These are phyloP conservation scores for Autographa gamma DNA, from an alignment of 2,888 invertebrate genomes.

Conservation along the genomic window DNA sequence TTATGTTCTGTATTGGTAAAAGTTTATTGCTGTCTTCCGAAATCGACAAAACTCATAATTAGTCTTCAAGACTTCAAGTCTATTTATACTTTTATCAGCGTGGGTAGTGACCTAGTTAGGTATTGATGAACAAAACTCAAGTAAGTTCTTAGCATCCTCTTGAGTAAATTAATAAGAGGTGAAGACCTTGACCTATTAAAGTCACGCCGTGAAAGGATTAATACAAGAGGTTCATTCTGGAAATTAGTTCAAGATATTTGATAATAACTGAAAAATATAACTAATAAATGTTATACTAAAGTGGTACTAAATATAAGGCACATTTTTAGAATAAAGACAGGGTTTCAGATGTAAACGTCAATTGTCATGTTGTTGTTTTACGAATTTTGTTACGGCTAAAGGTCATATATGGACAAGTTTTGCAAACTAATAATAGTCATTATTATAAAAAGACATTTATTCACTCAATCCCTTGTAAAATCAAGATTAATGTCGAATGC, in stretches of 20 bases:
- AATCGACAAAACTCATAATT: neutral
- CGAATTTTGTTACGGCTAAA: neutral
- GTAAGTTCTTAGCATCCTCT: no score
- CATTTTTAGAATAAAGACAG: no score
- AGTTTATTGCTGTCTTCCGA: neutral
- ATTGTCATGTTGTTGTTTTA: no score
- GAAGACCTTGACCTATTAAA: neutral
- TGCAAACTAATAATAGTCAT: neutral
- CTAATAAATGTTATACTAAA: no score
- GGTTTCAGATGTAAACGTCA: no score
- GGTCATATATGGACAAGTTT: neutral
- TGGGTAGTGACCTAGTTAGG: neutral
- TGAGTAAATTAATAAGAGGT: no score
- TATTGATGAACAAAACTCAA: neutral
- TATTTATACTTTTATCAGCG: neutral
- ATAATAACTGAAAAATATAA: no score
- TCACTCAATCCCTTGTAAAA: conserved; percentile 43
- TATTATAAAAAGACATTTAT: neutral
- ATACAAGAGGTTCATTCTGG: no score
- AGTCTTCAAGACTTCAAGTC: neutral
- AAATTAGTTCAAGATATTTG: no score
- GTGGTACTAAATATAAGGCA: no score
- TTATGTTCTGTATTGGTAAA: neutral
- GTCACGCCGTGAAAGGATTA: neutral
- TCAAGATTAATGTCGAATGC: conserved; percentile 44